Conservation (phyloP, 1,140 invertebrate genomes). For the Danaus plexippus region DNA sequence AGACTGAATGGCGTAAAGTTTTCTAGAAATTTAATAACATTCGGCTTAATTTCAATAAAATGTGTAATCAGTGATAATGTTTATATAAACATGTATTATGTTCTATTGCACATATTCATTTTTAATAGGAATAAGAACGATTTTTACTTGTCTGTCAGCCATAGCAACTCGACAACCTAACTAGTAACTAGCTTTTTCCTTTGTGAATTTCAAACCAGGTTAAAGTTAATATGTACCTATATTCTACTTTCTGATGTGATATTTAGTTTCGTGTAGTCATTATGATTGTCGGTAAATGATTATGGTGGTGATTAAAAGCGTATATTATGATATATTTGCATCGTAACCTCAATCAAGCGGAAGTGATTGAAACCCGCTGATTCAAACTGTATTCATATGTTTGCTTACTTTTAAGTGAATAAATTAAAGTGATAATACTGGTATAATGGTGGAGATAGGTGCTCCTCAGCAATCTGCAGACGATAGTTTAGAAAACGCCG, state of each 20-base stretch:
- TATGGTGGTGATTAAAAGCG: slow-evolving; percentile 15
- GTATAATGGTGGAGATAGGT: slow-evolving; percentile 65
- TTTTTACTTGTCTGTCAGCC: slow-evolving; percentile 10
- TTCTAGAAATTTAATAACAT: too few relatives aligned
- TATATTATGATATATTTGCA: slow-evolving; percentile 27
- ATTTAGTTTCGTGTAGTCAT: slow-evolving; percentile 5
- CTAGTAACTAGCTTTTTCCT: slow-evolving; percentile 32
- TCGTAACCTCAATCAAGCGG: slow-evolving; percentile 43
- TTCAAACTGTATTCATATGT: slow-evolving; percentile 14
- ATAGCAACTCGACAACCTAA: slow-evolving; percentile 16
- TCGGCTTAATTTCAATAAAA: too few relatives aligned
- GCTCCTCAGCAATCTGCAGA: slow-evolving; percentile 55
- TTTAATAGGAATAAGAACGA: too few relatives aligned
- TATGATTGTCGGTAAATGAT: slow-evolving; percentile 7
- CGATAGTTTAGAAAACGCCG: slow-evolving; percentile 63
- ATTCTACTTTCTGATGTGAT: slow-evolving; percentile 8
- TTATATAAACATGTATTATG: too few relatives aligned
- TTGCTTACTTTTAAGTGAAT: slow-evolving; percentile 8
- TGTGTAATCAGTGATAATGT: too few relatives aligned
- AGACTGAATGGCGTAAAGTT: too few relatives aligned
- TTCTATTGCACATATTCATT: too few relatives aligned
- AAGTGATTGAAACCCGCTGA: slow-evolving; percentile 28
- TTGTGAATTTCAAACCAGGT: slow-evolving; percentile 31
- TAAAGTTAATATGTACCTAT: slow-evolving; percentile 16
- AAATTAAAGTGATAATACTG: slow-evolving; percentile 13